A percentile compares a stretch with the other conserved stretches of the same genome.
phyloP scores from a whole-genome alignment of 2,113 vertebrate genomes.

The Pyxicephalus adspersus region DNA sequence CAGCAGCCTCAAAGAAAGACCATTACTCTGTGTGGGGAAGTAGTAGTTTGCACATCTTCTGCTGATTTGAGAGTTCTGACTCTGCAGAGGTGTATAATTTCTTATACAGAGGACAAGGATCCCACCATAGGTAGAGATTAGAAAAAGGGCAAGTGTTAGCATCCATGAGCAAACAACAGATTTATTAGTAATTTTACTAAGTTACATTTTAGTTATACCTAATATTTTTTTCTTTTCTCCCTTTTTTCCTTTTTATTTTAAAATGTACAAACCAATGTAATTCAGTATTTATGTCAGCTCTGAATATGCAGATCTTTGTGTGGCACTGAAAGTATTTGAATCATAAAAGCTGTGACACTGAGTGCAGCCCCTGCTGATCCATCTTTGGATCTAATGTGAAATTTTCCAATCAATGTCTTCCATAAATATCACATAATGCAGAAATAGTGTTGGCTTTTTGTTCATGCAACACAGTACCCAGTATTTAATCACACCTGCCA shows the following conservation, averaged over 20 bases:
- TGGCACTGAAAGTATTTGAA: constrained; percentile 5
- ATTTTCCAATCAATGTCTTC: constrained; percentile 39
- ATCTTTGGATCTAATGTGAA: constrained; percentile 2
- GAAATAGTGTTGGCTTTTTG: background rate
- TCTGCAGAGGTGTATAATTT: too few species aligned
- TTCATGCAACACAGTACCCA: background rate
- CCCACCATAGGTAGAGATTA: too few species aligned
- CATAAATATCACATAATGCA: background rate
- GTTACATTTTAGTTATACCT: too few species aligned
- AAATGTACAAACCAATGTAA: background rate
- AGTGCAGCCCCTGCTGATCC: constrained; percentile 15
- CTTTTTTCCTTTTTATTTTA: background rate
- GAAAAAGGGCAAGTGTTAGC: too few species aligned
- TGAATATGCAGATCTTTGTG: background rate
- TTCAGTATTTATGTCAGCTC: background rate
- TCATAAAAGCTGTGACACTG: constrained; percentile 16
- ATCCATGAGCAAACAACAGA: too few species aligned
- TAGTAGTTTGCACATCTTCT: too few species aligned
- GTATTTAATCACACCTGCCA: constrained; percentile 15
- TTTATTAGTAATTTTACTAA: too few species aligned
- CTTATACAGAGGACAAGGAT: too few species aligned
- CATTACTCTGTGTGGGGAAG: too few species aligned
- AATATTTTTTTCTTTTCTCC: too few species aligned
- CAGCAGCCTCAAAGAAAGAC: too few species aligned
- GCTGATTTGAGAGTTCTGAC: too few species aligned